phyloP scores from a whole-genome alignment of 2,113 vertebrate species.

The Cyphomyrus discorhynchus region DNA sequence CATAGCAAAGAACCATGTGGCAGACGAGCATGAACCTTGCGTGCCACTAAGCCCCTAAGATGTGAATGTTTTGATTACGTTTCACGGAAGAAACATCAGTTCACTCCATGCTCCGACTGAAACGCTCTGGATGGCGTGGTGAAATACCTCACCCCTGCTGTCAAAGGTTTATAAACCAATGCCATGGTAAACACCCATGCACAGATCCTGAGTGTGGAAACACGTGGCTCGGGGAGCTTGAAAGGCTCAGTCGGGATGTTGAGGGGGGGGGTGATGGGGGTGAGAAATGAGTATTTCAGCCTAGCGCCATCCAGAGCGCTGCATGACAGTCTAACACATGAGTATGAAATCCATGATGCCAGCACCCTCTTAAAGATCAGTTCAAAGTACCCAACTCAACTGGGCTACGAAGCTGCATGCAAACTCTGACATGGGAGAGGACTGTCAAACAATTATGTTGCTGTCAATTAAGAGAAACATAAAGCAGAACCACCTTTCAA shows the following conservation, averaged over 20 bases:
- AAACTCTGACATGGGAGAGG: neutral
- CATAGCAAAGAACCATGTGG: neutral
- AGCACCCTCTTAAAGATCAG: neutral
- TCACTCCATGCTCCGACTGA: neutral
- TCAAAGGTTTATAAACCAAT: neutral
- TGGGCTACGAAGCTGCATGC: neutral
- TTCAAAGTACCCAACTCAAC: neutral
- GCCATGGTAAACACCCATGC: conserved; percentile 3
- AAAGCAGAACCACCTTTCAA: neutral
- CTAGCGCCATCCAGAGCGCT: conserved; percentile 9
- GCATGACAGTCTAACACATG: neutral
- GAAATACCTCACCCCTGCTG: neutral
- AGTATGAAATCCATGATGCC: neutral
- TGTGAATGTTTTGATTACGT: neutral
- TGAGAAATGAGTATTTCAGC: conserved; percentile 15
- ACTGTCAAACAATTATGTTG: neutral
- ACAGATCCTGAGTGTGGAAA: conserved; percentile 26
- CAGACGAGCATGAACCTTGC: neutral
- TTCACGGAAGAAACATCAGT: neutral
- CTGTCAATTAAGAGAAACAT: neutral
- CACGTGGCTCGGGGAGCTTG: conserved; percentile 16
- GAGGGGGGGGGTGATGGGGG: neutral
- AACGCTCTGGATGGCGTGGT: neutral
- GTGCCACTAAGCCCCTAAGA: neutral
- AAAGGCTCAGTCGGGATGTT: neutral